Percentiles rank a stretch among this genome's conserved stretches.
phyloP scores from a whole-genome alignment of 2,888 invertebrate species.

The Hoplodrina ambigua region DNA sequence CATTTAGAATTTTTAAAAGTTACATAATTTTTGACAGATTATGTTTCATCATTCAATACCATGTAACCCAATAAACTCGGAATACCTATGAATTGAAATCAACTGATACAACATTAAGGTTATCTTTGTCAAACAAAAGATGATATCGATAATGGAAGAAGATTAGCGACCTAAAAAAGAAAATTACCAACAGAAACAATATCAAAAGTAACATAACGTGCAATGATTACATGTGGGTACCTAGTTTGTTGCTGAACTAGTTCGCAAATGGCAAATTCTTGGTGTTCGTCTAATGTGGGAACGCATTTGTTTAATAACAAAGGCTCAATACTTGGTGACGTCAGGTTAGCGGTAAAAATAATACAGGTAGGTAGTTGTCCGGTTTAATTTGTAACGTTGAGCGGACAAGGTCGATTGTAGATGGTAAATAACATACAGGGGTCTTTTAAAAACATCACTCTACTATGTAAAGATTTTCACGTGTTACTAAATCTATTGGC shows the following conservation, averaged over 20 bases:
- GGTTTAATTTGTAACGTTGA: conserved; percentile 42
- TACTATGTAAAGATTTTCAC: not conserved
- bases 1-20: not conserved
- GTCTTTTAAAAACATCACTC: conserved; percentile 15
- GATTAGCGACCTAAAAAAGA: conserved; percentile 29
- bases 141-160: conserved; percentile 27
- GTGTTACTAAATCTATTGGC: conserved; percentile 1
- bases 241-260: conserved; percentile 44
- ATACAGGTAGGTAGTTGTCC: conserved; percentile 27
- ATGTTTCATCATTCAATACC: not conserved
- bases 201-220: conserved; percentile 18
- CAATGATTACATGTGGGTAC: conserved; percentile 16
- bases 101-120: conserved; percentile 37
- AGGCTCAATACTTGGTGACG: conserved; percentile 69
- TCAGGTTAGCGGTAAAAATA: conserved; percentile 69
- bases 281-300: conserved; percentile 67
- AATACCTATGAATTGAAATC: conserved; percentile 16
- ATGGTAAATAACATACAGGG: conserved; percentile 25
- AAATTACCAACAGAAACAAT: conserved; percentile 19
- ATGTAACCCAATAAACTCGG: not conserved
- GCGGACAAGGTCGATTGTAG: conserved; percentile 42
- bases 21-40: conserved; percentile 1
- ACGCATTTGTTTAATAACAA: conserved; percentile 71
- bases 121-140: conserved; percentile 47
- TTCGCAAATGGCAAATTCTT: conserved; percentile 57